These are phyloP conservation scores for Notospermus geniculatus DNA, from an alignment of 1,140 invertebrate genomes.

Conservation along the genomic window DNA sequence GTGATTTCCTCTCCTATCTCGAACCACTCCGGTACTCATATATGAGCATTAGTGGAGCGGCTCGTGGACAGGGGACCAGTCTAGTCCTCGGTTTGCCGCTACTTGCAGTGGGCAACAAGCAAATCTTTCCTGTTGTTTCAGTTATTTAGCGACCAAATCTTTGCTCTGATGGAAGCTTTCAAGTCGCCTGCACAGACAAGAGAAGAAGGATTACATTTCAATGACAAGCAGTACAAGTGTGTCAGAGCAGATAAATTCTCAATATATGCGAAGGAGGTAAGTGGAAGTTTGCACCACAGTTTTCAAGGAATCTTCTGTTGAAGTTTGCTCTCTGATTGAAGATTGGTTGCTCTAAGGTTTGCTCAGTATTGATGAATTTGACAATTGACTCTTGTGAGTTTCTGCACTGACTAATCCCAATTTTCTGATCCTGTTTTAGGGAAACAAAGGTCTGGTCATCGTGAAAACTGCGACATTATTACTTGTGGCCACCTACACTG, in stretches of 20 bases:
- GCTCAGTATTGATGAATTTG: background rate
- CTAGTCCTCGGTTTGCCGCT: no score
- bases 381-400: background rate
- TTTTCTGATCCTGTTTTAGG: constrained; percentile 28
- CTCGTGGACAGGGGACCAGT: no score
- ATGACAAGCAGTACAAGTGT: constrained; percentile 52
- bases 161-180: constrained; percentile 50
- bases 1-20: no score
- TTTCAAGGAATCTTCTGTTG: no score
- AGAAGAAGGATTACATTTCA: constrained; percentile 53
- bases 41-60: no score
- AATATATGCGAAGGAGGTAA: constrained; percentile 56
- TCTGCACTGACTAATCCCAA: background rate
- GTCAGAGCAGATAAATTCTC: constrained; percentile 53
- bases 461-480: constrained; percentile 47
- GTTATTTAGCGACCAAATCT: constrained; percentile 49
- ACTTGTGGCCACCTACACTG: constrained; percentile 50
- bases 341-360: no score
- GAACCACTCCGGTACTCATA: no score
- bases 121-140: constrained; percentile 21
- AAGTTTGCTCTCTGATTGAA: no score
- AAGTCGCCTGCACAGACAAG: constrained; percentile 51
- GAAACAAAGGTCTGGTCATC: constrained; percentile 47
- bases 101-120: background rate
- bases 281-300: no score